These are phyloP conservation scores for Leucopsar rothschildi DNA, from an alignment of 2,113 vertebrate genomes.

Conservation along the genomic window DNA sequence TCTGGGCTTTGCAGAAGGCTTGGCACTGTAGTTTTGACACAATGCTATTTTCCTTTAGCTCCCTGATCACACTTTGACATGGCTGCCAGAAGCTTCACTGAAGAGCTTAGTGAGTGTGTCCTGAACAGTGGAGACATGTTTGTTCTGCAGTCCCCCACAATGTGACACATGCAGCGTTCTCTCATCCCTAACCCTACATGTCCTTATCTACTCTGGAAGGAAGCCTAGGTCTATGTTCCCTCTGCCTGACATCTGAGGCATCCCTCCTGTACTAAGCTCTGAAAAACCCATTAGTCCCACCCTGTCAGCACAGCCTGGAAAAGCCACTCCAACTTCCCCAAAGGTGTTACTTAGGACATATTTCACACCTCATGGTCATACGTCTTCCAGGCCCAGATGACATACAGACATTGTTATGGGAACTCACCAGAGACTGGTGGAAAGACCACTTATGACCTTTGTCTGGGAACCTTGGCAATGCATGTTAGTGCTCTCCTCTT, in stretches of 20 bases:
- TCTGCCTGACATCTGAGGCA: neutral
- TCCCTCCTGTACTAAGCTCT: neutral
- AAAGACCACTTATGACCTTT: neutral
- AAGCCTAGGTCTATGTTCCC: neutral
- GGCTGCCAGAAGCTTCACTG: neutral
- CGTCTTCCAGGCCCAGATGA: neutral
- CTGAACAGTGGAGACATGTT: neutral
- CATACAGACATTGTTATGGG: neutral
- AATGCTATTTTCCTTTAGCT: neutral
- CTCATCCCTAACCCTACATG: neutral
- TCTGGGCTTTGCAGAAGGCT: neutral
- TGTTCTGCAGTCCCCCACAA: neutral
- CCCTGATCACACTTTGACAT: neutral
- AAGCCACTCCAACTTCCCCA: neutral
- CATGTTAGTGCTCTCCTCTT: neutral
- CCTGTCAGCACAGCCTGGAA: neutral
- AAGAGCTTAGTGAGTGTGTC: neutral
- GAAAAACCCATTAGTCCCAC: neutral
- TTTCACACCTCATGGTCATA: neutral
- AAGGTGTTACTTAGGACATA: neutral
- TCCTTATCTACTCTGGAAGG: neutral
- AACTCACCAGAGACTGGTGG: neutral
- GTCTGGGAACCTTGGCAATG: neutral
- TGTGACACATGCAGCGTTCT: neutral
- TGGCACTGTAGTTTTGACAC: neutral